These are phyloP conservation scores for Lanistes nyassanus DNA, from an alignment of 1,140 invertebrate genomes.

Conservation along the genomic window DNA sequence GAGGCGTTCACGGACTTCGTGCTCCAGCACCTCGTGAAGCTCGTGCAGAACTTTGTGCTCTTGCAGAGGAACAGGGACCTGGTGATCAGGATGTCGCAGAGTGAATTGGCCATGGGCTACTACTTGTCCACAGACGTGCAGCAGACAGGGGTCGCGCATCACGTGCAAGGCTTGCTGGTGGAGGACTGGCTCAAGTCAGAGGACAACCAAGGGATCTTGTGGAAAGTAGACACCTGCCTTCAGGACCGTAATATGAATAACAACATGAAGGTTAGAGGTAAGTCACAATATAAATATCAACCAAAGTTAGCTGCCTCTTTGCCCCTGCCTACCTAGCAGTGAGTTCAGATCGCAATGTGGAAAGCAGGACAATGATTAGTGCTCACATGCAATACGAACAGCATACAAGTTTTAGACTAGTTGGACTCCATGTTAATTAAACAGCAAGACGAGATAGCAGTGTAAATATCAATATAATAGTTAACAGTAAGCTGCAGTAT, in stretches of 20 bases:
- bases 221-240: conserved; percentile 37
- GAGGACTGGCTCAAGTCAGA: conserved; percentile 16
- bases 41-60: conserved; percentile 13
- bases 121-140: background rate
- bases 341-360: too few species aligned
- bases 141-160: background rate
- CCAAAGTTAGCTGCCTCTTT: too few species aligned
- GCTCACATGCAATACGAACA: too few species aligned
- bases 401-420: too few species aligned
- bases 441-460: too few species aligned
- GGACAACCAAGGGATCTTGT: background rate
- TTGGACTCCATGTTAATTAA: too few species aligned
- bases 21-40: conserved; percentile 3
- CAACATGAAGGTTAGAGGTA: conserved; percentile 37
- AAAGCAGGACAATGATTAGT: too few species aligned
- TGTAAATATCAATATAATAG: too few species aligned
- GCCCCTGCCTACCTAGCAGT: too few species aligned
- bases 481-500: too few species aligned
- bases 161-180: conserved; percentile 13
- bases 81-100: conserved; percentile 27
- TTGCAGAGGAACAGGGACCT: conserved; percentile 16
- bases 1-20: conserved; percentile 19
- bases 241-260: conserved; percentile 31
- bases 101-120: conserved; percentile 24
- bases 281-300: background rate